These are phyloP conservation scores for Murina feae DNA, from an alignment of 2,113 vertebrate species.

Conservation along the genomic window DNA sequence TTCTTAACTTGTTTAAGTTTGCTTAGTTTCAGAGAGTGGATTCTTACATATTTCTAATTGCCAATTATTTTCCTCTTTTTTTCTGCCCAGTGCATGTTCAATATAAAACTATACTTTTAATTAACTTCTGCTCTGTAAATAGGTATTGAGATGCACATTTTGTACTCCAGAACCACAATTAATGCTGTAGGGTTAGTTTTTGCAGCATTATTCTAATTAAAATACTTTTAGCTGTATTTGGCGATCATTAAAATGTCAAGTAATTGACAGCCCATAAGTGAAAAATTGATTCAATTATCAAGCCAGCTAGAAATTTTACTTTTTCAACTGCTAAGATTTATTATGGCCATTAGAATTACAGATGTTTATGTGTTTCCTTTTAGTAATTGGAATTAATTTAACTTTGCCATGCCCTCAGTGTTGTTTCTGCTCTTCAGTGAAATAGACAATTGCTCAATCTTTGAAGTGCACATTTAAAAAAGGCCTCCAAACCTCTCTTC, in stretches of 20 bases:
- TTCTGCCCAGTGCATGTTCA: slow-evolving; percentile 39
- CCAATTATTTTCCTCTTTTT: slow-evolving; percentile 55
- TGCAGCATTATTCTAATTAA: slow-evolving; percentile 76
- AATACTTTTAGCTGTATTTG: slow-evolving; percentile 76
- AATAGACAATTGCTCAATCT: slow-evolving; percentile 68
- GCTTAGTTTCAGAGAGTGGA: slow-evolving; percentile 9
- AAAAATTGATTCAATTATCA: slow-evolving; percentile 83
- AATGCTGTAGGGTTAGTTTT: slow-evolving; percentile 71
- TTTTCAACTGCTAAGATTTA: slow-evolving; percentile 71
- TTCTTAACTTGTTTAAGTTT: slow-evolving; percentile 10
- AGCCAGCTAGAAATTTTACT: slow-evolving; percentile 46
- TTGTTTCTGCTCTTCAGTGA: slow-evolving; percentile 50
- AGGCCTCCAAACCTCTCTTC: slow-evolving; percentile 54
- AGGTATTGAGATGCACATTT: slow-evolving; percentile 73
- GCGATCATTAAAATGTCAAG: slow-evolving; percentile 78
- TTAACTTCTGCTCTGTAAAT: slow-evolving; percentile 80
- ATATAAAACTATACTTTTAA: slow-evolving; percentile 76
- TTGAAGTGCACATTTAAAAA: slow-evolving; percentile 56
- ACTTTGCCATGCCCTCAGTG: slow-evolving; percentile 65
- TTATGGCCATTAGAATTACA: slow-evolving; percentile 79
- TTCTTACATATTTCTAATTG: slow-evolving; percentile 41
- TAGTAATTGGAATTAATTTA: slow-evolving; percentile 78
- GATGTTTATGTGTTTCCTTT: slow-evolving; percentile 77
- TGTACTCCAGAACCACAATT: slow-evolving; percentile 71
- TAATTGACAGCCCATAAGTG: slow-evolving; percentile 76